Evolutionary conservation across 2,888 invertebrate species (phyloP), one percentile per base, ranked within the genome.

Genomic region (Allygus modestus): DNA sequence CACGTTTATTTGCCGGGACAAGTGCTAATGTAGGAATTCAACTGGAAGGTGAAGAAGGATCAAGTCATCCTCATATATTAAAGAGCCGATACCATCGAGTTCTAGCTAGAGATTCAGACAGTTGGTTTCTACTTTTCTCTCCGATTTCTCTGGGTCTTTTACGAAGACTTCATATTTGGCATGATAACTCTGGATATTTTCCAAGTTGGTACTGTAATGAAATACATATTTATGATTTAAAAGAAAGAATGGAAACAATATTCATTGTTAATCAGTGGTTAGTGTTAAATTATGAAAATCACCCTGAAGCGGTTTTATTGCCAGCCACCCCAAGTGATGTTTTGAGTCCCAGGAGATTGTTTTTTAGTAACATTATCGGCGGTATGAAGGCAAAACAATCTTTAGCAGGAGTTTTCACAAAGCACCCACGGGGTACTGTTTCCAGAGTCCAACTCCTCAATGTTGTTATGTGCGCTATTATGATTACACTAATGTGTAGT

Each of bases 21-120:
- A 85, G 87, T 4, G 86, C 88, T 4, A 87, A 87, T 84, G 87
- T 88, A 2, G 87, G 87, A 9, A 86, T 88, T 11, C 84, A 85
- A 81, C 43, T 88, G 7, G 51, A 82, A n/a, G 88, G 88, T 43
- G 41, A 26, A 0, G 9, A 4, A 43, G 28, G n/a, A 17, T 20
- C 26, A 7, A 82, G 82, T 37, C 41, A 69, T 15, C 69, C 82
- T 9, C 87, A 87, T 83, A 83, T 86, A 54, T 75, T 87, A 5
- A 15, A 82, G 33, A 84, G 79, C 46, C 61, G 15, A 28, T 26
- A 83, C 17, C 58, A 82, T 58, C 75, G 37, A 5, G 71, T 71
- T 17, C 83, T 85, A 9, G 43, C 58, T 17, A 41, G 69, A 37
- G 54, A 75, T 15, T 79, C 75, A 12, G 85, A 85, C 54, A 43